phyloP scores from a whole-genome alignment of 1,140 invertebrate species.

The Lutraria rhynchaena region DNA sequence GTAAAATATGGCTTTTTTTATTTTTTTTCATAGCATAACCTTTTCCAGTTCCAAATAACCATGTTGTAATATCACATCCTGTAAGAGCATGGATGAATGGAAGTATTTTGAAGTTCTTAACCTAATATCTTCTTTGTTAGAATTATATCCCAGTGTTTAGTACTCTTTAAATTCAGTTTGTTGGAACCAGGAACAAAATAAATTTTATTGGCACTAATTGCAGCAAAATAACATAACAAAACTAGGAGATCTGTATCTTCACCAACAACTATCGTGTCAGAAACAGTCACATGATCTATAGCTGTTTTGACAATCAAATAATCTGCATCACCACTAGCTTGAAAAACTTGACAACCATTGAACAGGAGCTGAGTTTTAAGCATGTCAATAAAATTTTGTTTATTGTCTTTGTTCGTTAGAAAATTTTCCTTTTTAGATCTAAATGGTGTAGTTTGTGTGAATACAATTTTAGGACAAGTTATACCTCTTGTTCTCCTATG shows the following conservation, averaged over 20 bases:
- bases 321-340: constrained; percentile 6
- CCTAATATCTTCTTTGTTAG: not conserved
- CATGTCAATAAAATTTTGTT: not conserved
- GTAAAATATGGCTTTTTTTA: too few species aligned
- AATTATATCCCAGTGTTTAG: constrained; percentile 8
- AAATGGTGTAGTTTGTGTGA: not conserved
- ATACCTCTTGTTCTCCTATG: not conserved
- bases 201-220: too few species aligned
- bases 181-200: too few species aligned
- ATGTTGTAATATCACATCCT: constrained; percentile 55
- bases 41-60: constrained; percentile 1
- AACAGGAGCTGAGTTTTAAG: not conserved
- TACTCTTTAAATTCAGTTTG: not conserved
- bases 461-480: not conserved
- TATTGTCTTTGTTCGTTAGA: not conserved
- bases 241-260: too few species aligned
- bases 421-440: not conserved
- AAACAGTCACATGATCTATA: not conserved
- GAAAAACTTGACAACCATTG: not conserved
- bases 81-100: constrained; percentile 51
- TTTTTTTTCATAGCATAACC: too few species aligned
- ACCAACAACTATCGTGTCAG: not conserved
- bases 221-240: too few species aligned
- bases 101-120: not conserved
- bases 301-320: not conserved